Conservation (phyloP, 2,888 invertebrate genomes). For the Ectobius pallidus region DNA sequence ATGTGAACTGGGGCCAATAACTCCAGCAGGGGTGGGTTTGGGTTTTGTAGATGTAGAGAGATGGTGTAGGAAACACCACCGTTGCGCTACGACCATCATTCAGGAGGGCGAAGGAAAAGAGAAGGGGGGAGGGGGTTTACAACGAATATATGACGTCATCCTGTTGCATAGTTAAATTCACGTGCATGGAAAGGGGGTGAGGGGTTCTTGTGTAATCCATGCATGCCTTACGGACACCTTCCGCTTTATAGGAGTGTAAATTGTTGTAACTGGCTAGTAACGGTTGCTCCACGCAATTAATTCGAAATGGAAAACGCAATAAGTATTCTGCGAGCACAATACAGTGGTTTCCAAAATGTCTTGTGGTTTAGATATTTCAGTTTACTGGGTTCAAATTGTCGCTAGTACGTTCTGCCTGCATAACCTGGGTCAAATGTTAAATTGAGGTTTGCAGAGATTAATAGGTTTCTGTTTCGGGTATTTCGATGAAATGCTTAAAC, state of each 20-base stretch:
- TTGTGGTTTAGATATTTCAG: neutral
- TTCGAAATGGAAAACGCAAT: neutral
- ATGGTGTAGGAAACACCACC: slow-evolving; percentile 16
- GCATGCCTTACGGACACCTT: slow-evolving; percentile 26
- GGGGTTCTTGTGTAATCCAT: neutral
- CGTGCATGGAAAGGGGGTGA: slow-evolving; percentile 10
- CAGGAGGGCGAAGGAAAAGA: neutral
- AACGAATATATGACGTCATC: slow-evolving; percentile 23
- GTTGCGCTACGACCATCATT: slow-evolving; percentile 19
- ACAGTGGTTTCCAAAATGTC: neutral
- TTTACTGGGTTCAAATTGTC: too few relatives aligned
- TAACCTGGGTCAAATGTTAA: too few relatives aligned
- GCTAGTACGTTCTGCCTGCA: too few relatives aligned
- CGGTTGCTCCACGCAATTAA: neutral
- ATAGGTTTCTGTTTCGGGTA: too few relatives aligned
- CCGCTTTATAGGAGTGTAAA: slow-evolving; percentile 29
- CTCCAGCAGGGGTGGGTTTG: slow-evolving; percentile 24
- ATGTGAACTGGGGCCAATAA: slow-evolving; percentile 37
- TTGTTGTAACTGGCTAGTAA: neutral
- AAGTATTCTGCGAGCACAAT: neutral
- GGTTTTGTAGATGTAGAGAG: slow-evolving; percentile 8
- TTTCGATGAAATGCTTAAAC: too few relatives aligned
- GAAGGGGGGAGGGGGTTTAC: neutral
- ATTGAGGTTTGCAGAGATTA: too few relatives aligned
- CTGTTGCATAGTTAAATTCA: slow-evolving; percentile 15